Conservation (phyloP, 1,140 invertebrate genomes). For the Galendromus occidentalis region DNA sequence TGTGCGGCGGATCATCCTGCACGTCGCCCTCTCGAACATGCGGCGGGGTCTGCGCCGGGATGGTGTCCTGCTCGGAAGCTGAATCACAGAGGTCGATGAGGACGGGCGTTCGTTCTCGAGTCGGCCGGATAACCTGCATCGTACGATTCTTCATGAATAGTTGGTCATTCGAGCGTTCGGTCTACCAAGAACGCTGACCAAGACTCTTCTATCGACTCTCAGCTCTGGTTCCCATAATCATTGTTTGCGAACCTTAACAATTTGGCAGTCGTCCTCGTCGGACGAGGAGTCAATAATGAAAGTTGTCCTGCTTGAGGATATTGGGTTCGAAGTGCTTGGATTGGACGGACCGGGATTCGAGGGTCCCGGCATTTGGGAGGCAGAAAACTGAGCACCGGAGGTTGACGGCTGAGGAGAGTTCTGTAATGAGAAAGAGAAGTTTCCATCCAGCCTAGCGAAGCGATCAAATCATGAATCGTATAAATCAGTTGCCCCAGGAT, state of each 20-base stretch:
- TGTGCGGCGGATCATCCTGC: no score
- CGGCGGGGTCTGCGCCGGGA: background rate
- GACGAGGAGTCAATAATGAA: background rate
- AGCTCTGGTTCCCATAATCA: background rate
- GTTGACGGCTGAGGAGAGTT: slow-evolving; percentile 5
- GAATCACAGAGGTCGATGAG: slow-evolving; percentile 6
- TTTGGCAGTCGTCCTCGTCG: slow-evolving; percentile 4
- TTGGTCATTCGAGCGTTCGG: no score
- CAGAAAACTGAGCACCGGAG: background rate
- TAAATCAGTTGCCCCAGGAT: background rate
- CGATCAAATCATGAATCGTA: background rate
- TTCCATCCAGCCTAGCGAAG: background rate
- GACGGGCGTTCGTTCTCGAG: slow-evolving; percentile 1
- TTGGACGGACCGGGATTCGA: no score
- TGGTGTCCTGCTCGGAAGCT: background rate
- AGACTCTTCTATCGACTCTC: no score
- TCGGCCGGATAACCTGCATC: background rate
- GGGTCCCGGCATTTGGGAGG: background rate
- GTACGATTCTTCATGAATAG: no score
- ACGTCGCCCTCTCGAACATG: no score
- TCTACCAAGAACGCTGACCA: no score
- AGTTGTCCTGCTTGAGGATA: background rate
- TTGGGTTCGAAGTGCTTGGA: background rate
- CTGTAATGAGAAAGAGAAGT: background rate
- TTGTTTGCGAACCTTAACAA: background rate